phyloP scores from a whole-genome alignment of 2,797 vertebrate species.

The Pseudocheirus occidentalis region DNA sequence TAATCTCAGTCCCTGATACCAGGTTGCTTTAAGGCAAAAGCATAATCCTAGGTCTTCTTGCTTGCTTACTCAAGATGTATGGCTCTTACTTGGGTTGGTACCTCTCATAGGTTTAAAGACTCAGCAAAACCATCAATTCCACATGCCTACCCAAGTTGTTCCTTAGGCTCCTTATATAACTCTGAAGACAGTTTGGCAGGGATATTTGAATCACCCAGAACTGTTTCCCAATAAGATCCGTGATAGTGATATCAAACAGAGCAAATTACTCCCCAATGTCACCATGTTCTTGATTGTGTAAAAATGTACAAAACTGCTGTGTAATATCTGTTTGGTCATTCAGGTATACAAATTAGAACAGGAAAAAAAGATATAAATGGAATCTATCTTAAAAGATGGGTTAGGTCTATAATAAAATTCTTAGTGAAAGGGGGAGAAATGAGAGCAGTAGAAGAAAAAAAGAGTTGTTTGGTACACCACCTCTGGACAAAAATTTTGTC shows the following conservation, averaged over 20 bases:
- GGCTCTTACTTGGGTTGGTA: not conserved
- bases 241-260: not conserved
- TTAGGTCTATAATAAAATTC: not conserved
- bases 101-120: not conserved
- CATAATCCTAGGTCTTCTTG: not conserved
- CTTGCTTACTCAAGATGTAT: not conserved
- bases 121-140: not conserved
- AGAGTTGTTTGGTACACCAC: not conserved
- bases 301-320: not conserved
- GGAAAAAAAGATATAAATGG: not conserved
- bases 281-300: not conserved
- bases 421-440: not conserved
- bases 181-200: not conserved
- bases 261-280: not conserved
- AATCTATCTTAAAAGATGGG: not conserved
- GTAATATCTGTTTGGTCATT: not conserved
- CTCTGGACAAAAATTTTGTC: not conserved
- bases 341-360: not conserved
- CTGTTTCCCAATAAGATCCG: not conserved
- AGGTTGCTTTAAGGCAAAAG: not conserved
- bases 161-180: not conserved
- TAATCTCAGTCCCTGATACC: not conserved
- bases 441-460: not conserved
- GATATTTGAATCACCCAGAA: not conserved
- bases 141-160: not conserved